phyloP scores from a whole-genome alignment of 2,888 invertebrate species.

The Pseudococcus jackbeardsleyi region DNA sequence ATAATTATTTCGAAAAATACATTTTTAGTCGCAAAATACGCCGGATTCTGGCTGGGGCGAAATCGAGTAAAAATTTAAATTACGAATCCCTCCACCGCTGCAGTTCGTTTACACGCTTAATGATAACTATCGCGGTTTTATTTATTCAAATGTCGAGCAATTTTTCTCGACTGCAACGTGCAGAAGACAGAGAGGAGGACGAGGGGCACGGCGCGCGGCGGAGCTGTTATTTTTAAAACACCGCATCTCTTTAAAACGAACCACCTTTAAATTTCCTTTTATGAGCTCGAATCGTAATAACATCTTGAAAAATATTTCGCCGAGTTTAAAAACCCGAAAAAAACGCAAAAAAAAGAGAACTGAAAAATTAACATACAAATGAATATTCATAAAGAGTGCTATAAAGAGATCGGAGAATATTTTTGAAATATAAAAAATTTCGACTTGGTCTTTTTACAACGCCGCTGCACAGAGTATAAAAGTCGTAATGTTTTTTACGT shows the following conservation, averaged over 20 bases:
- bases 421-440: constrained; percentile 31
- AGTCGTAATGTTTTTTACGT: constrained; percentile 1
- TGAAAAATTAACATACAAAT: constrained; percentile 49
- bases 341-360: background rate
- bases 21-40: background rate
- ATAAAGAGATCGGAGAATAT: constrained; percentile 24
- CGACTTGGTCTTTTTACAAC: background rate
- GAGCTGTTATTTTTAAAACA: constrained; percentile 19
- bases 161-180: constrained; percentile 16
- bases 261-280: constrained; percentile 21
- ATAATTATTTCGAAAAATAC: background rate
- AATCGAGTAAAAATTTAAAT: constrained; percentile 24
- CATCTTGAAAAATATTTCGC: constrained; percentile 34
- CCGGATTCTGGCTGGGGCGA: background rate
- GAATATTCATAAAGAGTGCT: constrained; percentile 30
- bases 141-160: constrained; percentile 14
- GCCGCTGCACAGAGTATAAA: background rate
- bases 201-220: background rate
- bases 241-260: constrained; percentile 8
- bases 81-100: background rate
- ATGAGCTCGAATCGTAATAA: constrained; percentile 42
- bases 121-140: constrained; percentile 9
- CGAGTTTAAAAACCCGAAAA: background rate
- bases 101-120: constrained; percentile 17
- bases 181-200: background rate